Conservation (phyloP, 2,888 invertebrate genomes). For the Pristionchus fissidentatus region DNA sequence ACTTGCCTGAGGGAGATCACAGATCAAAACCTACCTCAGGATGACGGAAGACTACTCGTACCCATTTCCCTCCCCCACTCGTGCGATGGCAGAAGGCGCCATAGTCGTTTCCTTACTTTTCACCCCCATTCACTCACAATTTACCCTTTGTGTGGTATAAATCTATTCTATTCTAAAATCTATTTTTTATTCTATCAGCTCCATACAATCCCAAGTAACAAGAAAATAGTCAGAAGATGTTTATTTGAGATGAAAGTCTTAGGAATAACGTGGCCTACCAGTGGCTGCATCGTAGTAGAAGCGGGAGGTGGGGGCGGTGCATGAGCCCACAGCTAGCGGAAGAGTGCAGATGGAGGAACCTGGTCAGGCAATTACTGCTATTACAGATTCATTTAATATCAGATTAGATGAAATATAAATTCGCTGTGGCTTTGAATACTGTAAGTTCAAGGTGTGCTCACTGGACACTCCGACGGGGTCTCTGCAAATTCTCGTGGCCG, state of each 20-base stretch:
- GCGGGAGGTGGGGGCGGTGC: constrained; percentile 66
- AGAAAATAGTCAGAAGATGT: too few relatives aligned
- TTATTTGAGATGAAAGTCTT: too few relatives aligned
- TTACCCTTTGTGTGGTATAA: too few relatives aligned
- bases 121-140: too few relatives aligned
- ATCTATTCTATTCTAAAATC: too few relatives aligned
- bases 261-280: constrained; percentile 52
- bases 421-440: not conserved
- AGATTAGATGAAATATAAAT: not conserved
- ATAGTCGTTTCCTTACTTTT: too few relatives aligned
- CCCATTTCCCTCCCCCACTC: too few relatives aligned
- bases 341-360: constrained; percentile 71
- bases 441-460: constrained; percentile 50
- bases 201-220: too few relatives aligned
- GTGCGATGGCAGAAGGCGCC: too few relatives aligned
- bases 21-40: not conserved
- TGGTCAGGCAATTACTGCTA: too few relatives aligned
- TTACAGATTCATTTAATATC: not conserved
- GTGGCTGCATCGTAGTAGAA: constrained; percentile 72
- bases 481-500: constrained; percentile 71
- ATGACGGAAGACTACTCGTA: not conserved
- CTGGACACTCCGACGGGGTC: constrained; percentile 72
- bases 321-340: constrained; percentile 69
- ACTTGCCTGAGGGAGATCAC: constrained; percentile 49
- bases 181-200: not conserved